Evolutionary conservation across 1,140 invertebrate species (phyloP), one percentile per base, ranked within the genome.

Genomic region (Frieseomelitta varia): DNA sequence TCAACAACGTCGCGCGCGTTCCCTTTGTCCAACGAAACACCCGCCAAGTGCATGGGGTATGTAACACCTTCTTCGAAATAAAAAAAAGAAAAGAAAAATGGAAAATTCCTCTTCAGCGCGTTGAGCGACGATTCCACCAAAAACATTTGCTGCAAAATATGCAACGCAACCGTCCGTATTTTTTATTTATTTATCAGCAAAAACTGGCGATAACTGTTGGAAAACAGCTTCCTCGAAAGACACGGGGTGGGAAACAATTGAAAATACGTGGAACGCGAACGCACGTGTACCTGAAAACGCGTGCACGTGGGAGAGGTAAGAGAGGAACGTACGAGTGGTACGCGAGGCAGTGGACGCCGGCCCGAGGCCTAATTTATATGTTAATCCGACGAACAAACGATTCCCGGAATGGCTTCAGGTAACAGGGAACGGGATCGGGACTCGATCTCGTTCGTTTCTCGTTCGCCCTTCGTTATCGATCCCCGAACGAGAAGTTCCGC

Each of bases 361-460:
- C 30, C 27, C 65, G 78, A 79, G 83, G 83, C 83, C 83, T 84
- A 84, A 84, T 84, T 84, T 84, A 84, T 84, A 84, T 84, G 83
- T 84, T 84, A 84, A 84, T 84, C 73, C 56, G n/a, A 12, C 77
- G 58, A 71, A 63, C 76, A 84, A 84, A 84, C 83, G 77, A 84
- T 84, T 84, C 83, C 83, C 58, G 77, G 83, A 80, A 80, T 84
- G 83, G 77, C 69, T 80, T 47, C 51, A 80, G 68, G 78, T 74
- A 67, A 84, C 69, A 80, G 69, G 34, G 68, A 58, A 84, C 78
- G 34, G 68, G 69, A 84, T 84, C 83, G 71, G 39, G 76, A 84
- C 77, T 84, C 77, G 83, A 84, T 84, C 83, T 84, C 77, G 78
- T 67, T 73, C 76, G 61, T 58, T 63, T 61, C 76, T 71, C 81